Conservation (phyloP, 2,888 invertebrate genomes). For the Nomada fabriciana region DNA sequence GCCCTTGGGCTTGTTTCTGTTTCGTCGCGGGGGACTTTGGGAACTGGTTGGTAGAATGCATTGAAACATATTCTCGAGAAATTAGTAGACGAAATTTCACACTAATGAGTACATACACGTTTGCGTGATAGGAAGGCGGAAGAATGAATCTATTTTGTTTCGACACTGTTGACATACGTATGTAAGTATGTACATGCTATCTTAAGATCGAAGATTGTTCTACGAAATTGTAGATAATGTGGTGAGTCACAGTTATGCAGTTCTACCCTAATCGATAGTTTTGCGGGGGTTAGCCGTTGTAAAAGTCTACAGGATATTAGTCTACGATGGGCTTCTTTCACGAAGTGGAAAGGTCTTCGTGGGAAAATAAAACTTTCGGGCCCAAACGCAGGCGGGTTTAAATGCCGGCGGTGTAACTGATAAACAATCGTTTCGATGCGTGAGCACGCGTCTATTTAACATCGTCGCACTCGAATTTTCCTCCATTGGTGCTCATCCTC, state of each 20-base stretch:
- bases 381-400: background rate
- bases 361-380: slow-evolving; percentile 22
- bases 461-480: slow-evolving; percentile 31
- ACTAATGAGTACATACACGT: too few relatives aligned
- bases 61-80: background rate
- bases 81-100: too few relatives aligned
- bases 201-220: background rate
- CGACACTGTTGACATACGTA: too few relatives aligned
- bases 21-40: background rate
- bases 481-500: background rate
- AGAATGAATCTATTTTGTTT: too few relatives aligned
- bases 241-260: background rate
- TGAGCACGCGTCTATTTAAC: slow-evolving; percentile 22
- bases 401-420: slow-evolving; percentile 44
- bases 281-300: slow-evolving; percentile 4
- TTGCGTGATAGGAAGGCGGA: too few relatives aligned
- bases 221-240: background rate
- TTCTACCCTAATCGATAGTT: slow-evolving; percentile 44
- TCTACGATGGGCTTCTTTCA: slow-evolving; percentile 47
- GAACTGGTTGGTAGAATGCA: slow-evolving; percentile 5
- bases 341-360: slow-evolving; percentile 16
- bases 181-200: background rate
- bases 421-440: slow-evolving; percentile 5
- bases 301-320: slow-evolving; percentile 45
- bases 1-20: background rate